Conservation (phyloP, 2,888 invertebrate genomes). For the Abscondita cerata region DNA sequence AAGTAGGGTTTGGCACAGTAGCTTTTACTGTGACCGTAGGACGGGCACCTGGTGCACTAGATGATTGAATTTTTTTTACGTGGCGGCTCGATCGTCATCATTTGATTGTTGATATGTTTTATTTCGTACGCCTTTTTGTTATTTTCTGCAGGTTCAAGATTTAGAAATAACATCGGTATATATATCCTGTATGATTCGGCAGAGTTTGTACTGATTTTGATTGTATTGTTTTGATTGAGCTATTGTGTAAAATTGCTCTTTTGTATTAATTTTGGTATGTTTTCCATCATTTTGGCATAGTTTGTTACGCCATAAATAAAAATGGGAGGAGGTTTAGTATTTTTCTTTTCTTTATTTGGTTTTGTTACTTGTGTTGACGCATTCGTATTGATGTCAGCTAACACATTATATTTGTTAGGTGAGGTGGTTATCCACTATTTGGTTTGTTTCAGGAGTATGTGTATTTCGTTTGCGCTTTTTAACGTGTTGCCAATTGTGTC, state of each 20-base stretch:
- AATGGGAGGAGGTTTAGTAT: constrained; percentile 8
- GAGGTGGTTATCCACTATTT: constrained; percentile 3
- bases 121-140: too few relatives aligned
- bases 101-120: constrained; percentile 5
- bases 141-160: too few relatives aligned
- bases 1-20: constrained; percentile 4
- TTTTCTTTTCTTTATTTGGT: constrained; percentile 4
- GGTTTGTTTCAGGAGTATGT: constrained; percentile 3
- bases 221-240: constrained; percentile 11
- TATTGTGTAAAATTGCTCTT: constrained; percentile 6
- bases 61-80: constrained; percentile 11
- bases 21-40: constrained; percentile 6
- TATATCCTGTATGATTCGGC: constrained; percentile 9
- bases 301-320: constrained; percentile 13
- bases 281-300: constrained; percentile 8
- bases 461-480: constrained; percentile 18
- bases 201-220: constrained; percentile 12
- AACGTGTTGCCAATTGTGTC: constrained; percentile 16
- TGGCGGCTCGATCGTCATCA: constrained; percentile 6
- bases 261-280: constrained; percentile 10
- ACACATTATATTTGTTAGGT: constrained; percentile 4
- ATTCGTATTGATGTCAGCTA: constrained; percentile 10
- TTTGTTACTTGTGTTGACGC: constrained; percentile 7
- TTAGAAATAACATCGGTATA: too few relatives aligned
- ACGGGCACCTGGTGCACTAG: constrained; percentile 9